Evolutionary conservation across 2,888 invertebrate species (phyloP), one percentile per base, ranked within the genome.

Genomic region (Rotaria sp.): DNA sequence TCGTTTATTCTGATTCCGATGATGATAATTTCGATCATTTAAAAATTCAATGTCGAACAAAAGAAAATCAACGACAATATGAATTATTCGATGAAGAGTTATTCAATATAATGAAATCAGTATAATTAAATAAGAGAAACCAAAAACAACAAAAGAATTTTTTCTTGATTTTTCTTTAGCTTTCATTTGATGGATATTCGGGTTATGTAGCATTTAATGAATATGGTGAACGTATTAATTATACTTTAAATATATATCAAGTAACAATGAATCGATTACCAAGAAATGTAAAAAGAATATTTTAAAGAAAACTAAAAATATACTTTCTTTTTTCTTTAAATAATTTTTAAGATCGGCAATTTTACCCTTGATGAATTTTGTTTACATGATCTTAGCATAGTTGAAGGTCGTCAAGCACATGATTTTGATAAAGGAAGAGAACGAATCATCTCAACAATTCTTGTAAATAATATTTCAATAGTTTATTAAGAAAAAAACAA

Each of bases 121-220:
- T 80, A 45, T 52, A 21, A 35, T 55, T 55, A 26, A 26, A 24
- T 10, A 59, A 30, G 30, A 59, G 2, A n/a, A n/a, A 67, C 10
- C 18, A n/a, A 0, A 15, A 4, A 41, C 21, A 41, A 24, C 24
- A 30, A 13, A 4, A 35, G 24, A 26, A 41, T 41, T 75, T 26
- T 38, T 80, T 10, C 21, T 80, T 41, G 24, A 18, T 45, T 8
- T 45, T 45, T 45, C 0, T 80, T 8, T 80, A 86, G 48, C 41
- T 48, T 59, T 38, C 45, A 35, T 89, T 90, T 86, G 88, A 88
- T 21, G 91, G 91, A 10, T 87, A 90, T 50, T 90, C 91, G 2
- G 91, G 91, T 21, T 87, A 86, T 13, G 88, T 91, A n/a, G 88
- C 88, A 24, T 91, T 91, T 87, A 89, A 90, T 85, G 87, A 88